A percentile compares a stretch with the other conserved stretches of the same genome.
These are phyloP conservation scores for Coelopa pilipes DNA, from an alignment of 2,888 invertebrate genomes.

Conservation along the genomic window DNA sequence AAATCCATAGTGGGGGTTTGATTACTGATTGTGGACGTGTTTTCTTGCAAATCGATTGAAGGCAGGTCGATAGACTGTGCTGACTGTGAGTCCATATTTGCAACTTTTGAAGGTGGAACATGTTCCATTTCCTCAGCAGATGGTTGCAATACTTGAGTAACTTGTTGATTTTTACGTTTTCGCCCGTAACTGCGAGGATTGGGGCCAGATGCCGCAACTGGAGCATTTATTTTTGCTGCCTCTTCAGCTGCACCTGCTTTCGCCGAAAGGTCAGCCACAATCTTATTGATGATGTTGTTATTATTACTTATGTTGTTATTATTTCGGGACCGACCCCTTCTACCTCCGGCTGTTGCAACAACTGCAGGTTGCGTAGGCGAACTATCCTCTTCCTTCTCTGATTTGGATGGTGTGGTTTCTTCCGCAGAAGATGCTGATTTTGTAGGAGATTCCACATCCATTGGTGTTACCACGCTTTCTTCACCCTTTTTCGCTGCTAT, in stretches of 20 bases:
- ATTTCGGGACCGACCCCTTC: conserved; percentile 57
- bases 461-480: conserved; percentile 30
- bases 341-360: conserved; percentile 27
- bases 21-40: conserved; percentile 38
- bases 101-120: conserved; percentile 52
- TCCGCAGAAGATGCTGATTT: conserved; percentile 23
- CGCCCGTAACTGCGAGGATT: conserved; percentile 49
- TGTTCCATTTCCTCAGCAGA: conserved; percentile 43
- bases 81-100: conserved; percentile 29
- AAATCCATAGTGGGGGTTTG: conserved; percentile 45
- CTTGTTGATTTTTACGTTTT: conserved; percentile 64
- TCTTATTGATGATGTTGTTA: conserved; percentile 56
- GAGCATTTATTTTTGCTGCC: conserved; percentile 35
- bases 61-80: conserved; percentile 42
- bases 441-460: conserved; percentile 44
- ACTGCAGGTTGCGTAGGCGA: conserved; percentile 13
- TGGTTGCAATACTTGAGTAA: conserved; percentile 53
- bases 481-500: conserved; percentile 42
- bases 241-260: conserved; percentile 53
- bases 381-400: conserved; percentile 27
- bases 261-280: conserved; percentile 58
- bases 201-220: conserved; percentile 28
- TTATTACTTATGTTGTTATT: conserved; percentile 55
- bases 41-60: conserved; percentile 34
- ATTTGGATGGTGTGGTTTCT: not conserved